A percentile compares a stretch with the other conserved stretches of the same genome.
These are phyloP conservation scores for Dasypus novemcinctus DNA, from an alignment of 2,113 vertebrate species.

Conservation along the genomic window DNA sequence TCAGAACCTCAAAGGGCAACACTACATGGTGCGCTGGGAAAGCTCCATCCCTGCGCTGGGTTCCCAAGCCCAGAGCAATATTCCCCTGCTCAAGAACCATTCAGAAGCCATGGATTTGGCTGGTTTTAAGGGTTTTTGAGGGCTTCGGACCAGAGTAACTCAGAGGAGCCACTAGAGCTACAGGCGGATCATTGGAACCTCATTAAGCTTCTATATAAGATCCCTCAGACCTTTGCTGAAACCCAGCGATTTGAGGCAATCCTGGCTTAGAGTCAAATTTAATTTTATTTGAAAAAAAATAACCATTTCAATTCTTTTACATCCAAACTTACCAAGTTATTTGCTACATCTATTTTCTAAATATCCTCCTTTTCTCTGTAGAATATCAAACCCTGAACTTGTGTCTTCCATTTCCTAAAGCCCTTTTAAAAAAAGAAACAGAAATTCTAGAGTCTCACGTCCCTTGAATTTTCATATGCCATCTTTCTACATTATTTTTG, in stretches of 20 bases:
- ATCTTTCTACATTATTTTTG: neutral
- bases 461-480: neutral
- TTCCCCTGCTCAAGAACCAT: neutral
- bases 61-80: neutral
- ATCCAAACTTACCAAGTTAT: neutral
- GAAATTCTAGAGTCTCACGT: neutral
- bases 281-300: slow-evolving; percentile 20
- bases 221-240: neutral
- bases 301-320: neutral
- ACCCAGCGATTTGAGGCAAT: neutral
- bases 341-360: neutral
- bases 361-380: neutral
- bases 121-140: neutral
- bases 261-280: neutral
- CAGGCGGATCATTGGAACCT: neutral
- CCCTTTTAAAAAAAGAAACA: neutral
- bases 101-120: neutral
- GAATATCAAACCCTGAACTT: neutral
- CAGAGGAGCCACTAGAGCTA: neutral
- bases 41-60: neutral
- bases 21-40: neutral
- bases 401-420: neutral
- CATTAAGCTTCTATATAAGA: neutral
- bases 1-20: neutral
- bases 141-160: neutral